Evolutionary conservation across 2,113 vertebrate genomes (phyloP), one percentile per base, ranked within the genome.

Genomic region (Pungitius pungitius): DNA sequence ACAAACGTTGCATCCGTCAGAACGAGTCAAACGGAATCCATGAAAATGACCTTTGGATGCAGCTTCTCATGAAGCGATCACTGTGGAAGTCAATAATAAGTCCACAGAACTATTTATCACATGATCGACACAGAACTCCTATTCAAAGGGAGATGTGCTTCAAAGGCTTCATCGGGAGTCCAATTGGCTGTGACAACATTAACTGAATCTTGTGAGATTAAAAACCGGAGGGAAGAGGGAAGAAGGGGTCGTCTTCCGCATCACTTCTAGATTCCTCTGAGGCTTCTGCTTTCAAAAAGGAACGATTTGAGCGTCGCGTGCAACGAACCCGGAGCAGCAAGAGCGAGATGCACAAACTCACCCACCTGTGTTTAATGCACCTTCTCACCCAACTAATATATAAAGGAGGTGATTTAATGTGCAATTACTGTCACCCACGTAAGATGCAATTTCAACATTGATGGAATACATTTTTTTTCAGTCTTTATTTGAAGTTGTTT

Each of bases 101-200:
- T 64, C 33, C 61, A 47, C 33, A 15, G 42, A 58, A 35, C 6
- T 24, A 18, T 37, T n/a, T 26, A 35, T 58, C 8, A 49, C 26
- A 30, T 22, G 37, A 71, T 77, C 6, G n/a, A 69, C 72, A n/a
- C 39, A 42, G 13, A 69, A 47, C 6, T 51, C 33, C 55, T 60
- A 5, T 6, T 73, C 58, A 26, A 18, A 57, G 17, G 37, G 15
- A 35, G 33, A 30, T 7, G n/a, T 68, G 15, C 60, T 73, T 66
- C 37, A 51, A 59, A 57, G 55, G n/a, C 10, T 12, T 73, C 37
- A 58, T 77, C 55, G 63, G n/a, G 52, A 3, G 5, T 51, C 63
- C 15, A 73, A 62, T 78, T 72, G 82, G 40, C 43, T 1, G 1
- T 13, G 15, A 45, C 15, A 12, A 12, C 40, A 6, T 69, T 30